These are phyloP conservation scores for Bostrychus sinensis DNA, from an alignment of 2,113 vertebrate species.

Conservation along the genomic window DNA sequence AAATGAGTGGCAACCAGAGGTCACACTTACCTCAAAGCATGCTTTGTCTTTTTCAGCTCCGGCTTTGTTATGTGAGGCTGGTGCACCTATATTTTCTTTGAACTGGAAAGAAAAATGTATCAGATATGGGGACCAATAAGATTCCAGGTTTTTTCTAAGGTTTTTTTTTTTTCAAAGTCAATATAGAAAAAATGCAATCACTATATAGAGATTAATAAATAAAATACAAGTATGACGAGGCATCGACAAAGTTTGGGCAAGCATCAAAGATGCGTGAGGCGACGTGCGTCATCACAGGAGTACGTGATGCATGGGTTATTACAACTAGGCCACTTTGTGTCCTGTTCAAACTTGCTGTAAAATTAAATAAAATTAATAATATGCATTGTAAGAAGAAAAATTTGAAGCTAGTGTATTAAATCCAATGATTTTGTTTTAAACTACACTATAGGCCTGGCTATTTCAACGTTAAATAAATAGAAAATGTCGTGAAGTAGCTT, in stretches of 20 bases:
- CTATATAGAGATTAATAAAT: neutral
- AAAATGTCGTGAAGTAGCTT: too few relatives aligned
- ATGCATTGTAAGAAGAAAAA: neutral
- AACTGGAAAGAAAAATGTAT: neutral
- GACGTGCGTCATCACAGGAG: conserved; percentile 12
- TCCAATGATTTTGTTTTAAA: too few relatives aligned
- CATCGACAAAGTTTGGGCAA: neutral
- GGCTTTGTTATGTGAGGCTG: conserved; percentile 19
- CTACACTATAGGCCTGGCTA: too few relatives aligned
- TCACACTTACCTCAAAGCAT: conserved; percentile 18
- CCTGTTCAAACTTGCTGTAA: neutral
- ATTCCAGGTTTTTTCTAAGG: too few relatives aligned
- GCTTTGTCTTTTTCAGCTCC: conserved; percentile 14
- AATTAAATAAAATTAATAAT: neutral
- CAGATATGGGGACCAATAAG: neutral
- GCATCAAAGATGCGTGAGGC: neutral
- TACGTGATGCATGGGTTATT: neutral
- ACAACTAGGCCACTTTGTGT: neutral
- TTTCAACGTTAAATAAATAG: too few relatives aligned
- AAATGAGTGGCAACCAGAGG: conserved; percentile 50
- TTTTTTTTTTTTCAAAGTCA: neutral
- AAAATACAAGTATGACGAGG: neutral
- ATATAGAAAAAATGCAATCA: neutral
- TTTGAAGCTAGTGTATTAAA: too few relatives aligned
- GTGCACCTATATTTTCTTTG: neutral